Evolutionary conservation across 2,888 invertebrate species (phyloP), one percentile per base, ranked within the genome.

Genomic region (Apodemia zela): DNA sequence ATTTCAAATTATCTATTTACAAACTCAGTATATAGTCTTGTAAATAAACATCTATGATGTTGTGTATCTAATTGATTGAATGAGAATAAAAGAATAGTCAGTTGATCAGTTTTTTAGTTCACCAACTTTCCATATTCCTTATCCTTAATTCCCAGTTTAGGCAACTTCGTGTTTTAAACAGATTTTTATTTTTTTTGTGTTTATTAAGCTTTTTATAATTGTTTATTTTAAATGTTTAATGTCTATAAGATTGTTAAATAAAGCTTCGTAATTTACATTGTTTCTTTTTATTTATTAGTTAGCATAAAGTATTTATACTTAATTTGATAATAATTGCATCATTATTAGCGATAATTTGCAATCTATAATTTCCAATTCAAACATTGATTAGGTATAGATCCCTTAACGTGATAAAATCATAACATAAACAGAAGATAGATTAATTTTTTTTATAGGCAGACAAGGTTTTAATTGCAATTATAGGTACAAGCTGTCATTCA

Each of bases 21-120:
- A 67, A 67, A 67, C 67, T 73, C 75, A 72, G 71, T 81, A 75
- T 78, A 77, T 79, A 75, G 73, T 81, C 82, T 87, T 90, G 91
- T 91, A 91, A 87, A 91, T 90, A 91, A 85, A 76, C 87, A 88
- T 89, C 85, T 70, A 77, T 77, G 85, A 86, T 88, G 89, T 86
- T 88, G 89, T 85, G 78, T 80, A 81, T 76, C 79, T 78, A 82
- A 83, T 81, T 82, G 81, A 85, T 86, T 87, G 82, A 85, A 85
- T 87, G 82, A 79, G 81, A 89, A 88, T 89, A 84, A 89, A 85
- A 85, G 79, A 85, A 86, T 89, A 89, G 89, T 87, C 83, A 82
- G 85, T 88, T 89, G 84, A 79, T 72, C 65, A 71, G 71, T 71
- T 69, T 79, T 74, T 73, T 69, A 67, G 49, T 66, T 42, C 54